Evolutionary conservation across 2,888 invertebrate species (phyloP), one percentile per base, ranked within the genome.

Genomic region (Dasypogon diadema): DNA sequence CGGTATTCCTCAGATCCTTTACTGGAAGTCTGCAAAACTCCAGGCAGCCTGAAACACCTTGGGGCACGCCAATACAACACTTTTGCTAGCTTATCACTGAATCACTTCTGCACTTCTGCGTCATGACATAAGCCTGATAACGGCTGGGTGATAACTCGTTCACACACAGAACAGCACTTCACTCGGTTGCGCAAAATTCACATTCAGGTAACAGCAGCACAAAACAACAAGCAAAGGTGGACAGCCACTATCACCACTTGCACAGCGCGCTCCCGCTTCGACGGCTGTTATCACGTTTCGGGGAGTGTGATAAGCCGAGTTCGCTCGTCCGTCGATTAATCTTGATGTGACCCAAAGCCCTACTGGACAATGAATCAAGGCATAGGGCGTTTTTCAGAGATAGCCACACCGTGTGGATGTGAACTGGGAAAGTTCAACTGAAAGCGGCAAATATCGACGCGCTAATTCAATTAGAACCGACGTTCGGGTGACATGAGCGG

Each of bases 381-480:
- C 60, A 12, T 2, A 12, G 18, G 16, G 37, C 18, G 8, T 14
- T 65, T 65, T 46, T 65, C 65, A 16, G 37, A 14, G 65, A 65
- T 65, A 24, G 22, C 65, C 65, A 22, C 46, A 16, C 12, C 42
- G 2, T n/a, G 12, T 12, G n/a, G n/a, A 42, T n/a, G 42, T 42
- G 14, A 24, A 24, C 48, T 48, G 56, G 14, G 37, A 54, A 22
- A 21, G 8, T 54, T 54, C 21, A 18, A 54, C 54, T 54, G 6
- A 54, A 18, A 5, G 51, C 54, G 54, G 34, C 54, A 51, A 54
- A 16, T 54, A 48, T 65, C 65, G 24, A 21, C 8, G 65, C 65
- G n/a, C 42, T 70, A 70, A 70, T 70, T 70, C 30, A 70, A 70
- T 70, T 70, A 70, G 16, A 51, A 6, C 48, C 51, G 30, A 21